Conservation (phyloP, 2,797 vertebrate species). For the Mormyrops attenuatus region DNA sequence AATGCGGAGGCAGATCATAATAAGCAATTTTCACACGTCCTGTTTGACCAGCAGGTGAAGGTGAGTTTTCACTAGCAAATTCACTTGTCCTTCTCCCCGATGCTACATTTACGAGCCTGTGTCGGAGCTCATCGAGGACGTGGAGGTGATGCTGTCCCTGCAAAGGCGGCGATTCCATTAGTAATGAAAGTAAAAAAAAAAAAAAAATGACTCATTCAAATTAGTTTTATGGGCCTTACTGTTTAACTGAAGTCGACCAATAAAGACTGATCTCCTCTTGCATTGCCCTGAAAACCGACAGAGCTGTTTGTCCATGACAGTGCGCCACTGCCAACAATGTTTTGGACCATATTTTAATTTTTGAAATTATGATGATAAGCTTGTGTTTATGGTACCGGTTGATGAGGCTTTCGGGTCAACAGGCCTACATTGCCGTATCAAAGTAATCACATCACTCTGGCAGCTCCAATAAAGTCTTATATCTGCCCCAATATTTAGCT, state of each 20-base stretch:
- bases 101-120: background rate
- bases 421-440: background rate
- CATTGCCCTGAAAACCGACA: background rate
- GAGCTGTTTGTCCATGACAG: background rate
- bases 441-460: background rate
- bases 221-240: background rate
- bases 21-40: background rate
- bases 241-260: background rate
- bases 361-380: background rate
- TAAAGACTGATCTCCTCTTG: background rate
- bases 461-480: background rate
- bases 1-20: background rate
- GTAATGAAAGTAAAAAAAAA: background rate
- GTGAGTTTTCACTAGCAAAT: background rate
- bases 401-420: background rate
- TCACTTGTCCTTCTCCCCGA: background rate
- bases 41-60: background rate
- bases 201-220: background rate
- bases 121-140: background rate
- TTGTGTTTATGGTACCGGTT: background rate
- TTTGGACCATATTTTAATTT: background rate
- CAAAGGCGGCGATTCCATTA: background rate
- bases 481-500: background rate
- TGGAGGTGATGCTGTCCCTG: background rate
- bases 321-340: background rate